These are phyloP conservation scores for Agrotis exclamationis DNA, from an alignment of 2,888 invertebrate genomes.

Conservation along the genomic window DNA sequence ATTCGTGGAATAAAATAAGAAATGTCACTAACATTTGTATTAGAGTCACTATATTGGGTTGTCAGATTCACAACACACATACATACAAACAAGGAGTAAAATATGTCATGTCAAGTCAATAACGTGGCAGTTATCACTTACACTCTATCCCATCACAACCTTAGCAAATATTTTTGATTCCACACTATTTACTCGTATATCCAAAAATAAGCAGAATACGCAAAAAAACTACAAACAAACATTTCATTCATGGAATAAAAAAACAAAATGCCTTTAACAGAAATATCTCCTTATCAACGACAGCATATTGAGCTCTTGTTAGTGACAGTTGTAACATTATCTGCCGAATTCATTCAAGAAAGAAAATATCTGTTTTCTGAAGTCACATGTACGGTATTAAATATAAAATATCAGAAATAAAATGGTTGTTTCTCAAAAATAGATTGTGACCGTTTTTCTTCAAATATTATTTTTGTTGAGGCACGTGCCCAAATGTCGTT, in stretches of 20 bases:
- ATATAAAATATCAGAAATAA: slow-evolving; percentile 5
- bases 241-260: background rate
- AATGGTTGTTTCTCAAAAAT: slow-evolving; percentile 11
- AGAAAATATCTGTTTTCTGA: background rate
- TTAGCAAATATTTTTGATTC: background rate
- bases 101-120: background rate
- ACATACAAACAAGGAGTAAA: no score
- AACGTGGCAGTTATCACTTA: no score
- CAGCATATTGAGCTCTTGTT: background rate
- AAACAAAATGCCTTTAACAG: slow-evolving; percentile 16
- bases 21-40: background rate
- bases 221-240: background rate
- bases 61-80: no score
- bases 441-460: background rate
- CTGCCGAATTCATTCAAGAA: slow-evolving; percentile 17
- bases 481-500: background rate
- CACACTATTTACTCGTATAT: background rate
- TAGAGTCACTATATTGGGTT: no score
- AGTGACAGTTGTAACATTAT: slow-evolving; percentile 4
- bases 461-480: background rate
- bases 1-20: background rate
- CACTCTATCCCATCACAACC: background rate
- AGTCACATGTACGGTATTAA: slow-evolving; percentile 28
- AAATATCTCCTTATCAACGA: background rate
- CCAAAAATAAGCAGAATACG: background rate